A percentile compares a stretch with the other conserved stretches of the same genome.
phyloP scores from a whole-genome alignment of 2,888 invertebrate species.

The Aleiodes alternator region DNA sequence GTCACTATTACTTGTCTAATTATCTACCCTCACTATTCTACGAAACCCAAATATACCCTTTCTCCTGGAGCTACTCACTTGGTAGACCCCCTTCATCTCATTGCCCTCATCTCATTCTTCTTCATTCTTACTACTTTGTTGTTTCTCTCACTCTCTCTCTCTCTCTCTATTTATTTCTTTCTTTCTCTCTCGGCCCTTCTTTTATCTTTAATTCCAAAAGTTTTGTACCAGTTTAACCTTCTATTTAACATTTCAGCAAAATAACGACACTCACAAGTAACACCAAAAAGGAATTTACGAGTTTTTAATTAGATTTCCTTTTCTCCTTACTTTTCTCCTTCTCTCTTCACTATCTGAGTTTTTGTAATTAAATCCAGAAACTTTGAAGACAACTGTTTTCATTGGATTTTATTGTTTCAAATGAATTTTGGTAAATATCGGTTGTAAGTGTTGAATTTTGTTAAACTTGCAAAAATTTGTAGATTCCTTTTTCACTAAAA shows the following conservation, averaged over 20 bases:
- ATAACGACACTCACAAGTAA: constrained; percentile 11
- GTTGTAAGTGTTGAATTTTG: too few relatives aligned
- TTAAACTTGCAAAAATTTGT: too few relatives aligned
- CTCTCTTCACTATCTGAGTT: background rate
- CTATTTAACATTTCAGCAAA: background rate
- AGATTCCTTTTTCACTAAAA: too few relatives aligned
- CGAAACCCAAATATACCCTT: constrained; percentile 45
- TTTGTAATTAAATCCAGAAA: constrained; percentile 28
- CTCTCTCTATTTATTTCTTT: constrained; percentile 31
- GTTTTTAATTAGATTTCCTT: constrained; percentile 40
- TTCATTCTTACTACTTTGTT: constrained; percentile 32
- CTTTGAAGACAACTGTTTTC: constrained; percentile 15
- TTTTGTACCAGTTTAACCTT: constrained; percentile 17
- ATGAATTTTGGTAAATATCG: too few relatives aligned
- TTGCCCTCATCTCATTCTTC: background rate
- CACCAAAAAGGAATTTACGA: constrained; percentile 15
- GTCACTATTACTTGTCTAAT: constrained; percentile 71
- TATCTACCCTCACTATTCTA: constrained; percentile 63
- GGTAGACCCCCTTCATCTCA: constrained; percentile 18
- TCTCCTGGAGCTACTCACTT: constrained; percentile 54
- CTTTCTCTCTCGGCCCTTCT: constrained; percentile 24
- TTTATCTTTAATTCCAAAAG: constrained; percentile 38
- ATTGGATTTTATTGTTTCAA: constrained; percentile 7
- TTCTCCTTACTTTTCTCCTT: background rate
- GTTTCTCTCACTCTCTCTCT: constrained; percentile 31